Base-by-base conservation (phyloP, 2,888 invertebrate genomes). In the Aphodius granarius region DNA sequence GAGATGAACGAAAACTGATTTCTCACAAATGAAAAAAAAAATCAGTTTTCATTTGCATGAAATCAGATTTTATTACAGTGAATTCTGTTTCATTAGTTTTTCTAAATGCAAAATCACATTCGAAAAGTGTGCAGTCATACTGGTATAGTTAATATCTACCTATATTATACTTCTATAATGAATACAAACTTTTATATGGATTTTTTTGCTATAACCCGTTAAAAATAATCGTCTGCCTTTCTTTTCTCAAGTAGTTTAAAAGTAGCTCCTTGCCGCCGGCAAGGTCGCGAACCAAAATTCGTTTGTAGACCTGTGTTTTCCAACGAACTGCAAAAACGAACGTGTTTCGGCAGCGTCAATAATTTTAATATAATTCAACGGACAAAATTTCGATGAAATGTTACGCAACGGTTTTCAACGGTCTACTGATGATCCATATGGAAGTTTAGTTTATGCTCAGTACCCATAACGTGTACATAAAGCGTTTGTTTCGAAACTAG, bases 391-490 rank as follows among this genome's bases (percentile, higher is more conserved):
- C 1, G 13, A 1, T 43, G 43, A 43, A 43, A 43, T 43, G 6
- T 1, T 43, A 43, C 13, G 43, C 68, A 68, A 68, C 68, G 68
- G 68, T 68, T 68, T 68, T 68, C 19, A n/a, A 68, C 20, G 68
- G 68, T 68, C 22, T n/a, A 22, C 22, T 68, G 68, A 68, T 20
- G 22, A 19, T 66, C 15, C 22, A 21, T 16, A 16, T 65, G 17
- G 65, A 65, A 13, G 65, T 68, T 21, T 19, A 20, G 21, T 68
- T 68, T 9, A 21, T 68, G 68, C 22, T 68, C 68, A 13, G 5
- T 19, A 66, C 68, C 68, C 68, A 68, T 68, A 68, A 68, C 68
- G 68, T 21, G n/a, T 20, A 68, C 13, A 68, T 43, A 43, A 43
- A 6, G 3, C 43, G 43, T 43, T 43, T 9, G 22, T 19, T 19